phyloP scores from a whole-genome alignment of 1,140 invertebrate species.

The Mactra quadrangularis region DNA sequence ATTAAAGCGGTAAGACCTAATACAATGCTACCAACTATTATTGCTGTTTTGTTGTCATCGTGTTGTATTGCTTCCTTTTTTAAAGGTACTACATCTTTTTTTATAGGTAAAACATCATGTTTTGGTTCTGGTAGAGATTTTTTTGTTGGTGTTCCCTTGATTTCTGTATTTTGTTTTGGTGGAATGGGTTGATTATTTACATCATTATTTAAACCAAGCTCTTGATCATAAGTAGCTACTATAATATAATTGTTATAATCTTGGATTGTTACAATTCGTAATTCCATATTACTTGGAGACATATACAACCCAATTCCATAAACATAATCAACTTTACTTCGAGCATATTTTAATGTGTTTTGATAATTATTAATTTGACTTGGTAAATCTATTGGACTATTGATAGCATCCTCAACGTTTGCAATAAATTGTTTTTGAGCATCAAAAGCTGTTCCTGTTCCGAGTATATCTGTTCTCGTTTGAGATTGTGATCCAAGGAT shows the following conservation, averaged over 20 bases:
- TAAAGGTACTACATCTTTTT: background rate
- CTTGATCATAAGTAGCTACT: constrained; percentile 17
- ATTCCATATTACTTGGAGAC: too few relatives aligned
- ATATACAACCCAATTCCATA: too few relatives aligned
- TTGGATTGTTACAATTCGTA: too few relatives aligned
- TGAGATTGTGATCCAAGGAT: constrained; percentile 44
- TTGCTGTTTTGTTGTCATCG: constrained; percentile 28
- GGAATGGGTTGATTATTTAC: background rate
- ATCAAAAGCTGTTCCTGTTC: constrained; percentile 41
- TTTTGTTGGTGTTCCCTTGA: background rate
- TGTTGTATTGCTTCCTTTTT: constrained; percentile 8
- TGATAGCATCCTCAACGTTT: constrained; percentile 32
- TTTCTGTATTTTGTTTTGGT: constrained; percentile 20
- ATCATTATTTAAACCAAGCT: constrained; percentile 9
- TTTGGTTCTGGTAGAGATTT: background rate
- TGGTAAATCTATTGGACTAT: constrained; percentile 20
- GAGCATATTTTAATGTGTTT: constrained; percentile 36
- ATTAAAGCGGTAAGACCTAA: too few relatives aligned
- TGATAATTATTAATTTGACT: constrained; percentile 12
- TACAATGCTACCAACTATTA: constrained; percentile 17
- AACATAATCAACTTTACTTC: too few relatives aligned
- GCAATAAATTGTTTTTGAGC: constrained; percentile 43
- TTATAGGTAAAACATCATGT: background rate
- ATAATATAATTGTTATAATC: constrained; percentile 46
- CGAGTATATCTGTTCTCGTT: constrained; percentile 21